A percentile compares a stretch with the other conserved stretches of the same genome.
Conservation (phyloP, 1,140 invertebrate genomes). For the Ericerus pela region DNA sequence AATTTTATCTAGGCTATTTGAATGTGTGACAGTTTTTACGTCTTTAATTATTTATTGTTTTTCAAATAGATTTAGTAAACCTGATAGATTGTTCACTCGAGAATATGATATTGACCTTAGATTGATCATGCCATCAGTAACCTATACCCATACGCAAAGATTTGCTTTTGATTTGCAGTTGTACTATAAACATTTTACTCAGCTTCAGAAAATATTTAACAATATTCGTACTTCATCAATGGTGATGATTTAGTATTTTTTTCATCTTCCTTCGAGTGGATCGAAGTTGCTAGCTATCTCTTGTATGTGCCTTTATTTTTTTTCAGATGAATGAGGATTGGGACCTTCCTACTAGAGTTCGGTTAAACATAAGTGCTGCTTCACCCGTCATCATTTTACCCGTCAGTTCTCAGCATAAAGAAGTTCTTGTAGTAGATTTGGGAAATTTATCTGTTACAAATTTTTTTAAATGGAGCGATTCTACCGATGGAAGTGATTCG, state of each 20-base stretch:
- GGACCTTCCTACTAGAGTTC: conserved; percentile 33
- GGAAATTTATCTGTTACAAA: conserved; percentile 67
- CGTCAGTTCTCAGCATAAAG: conserved; percentile 59
- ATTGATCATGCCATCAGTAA: conserved; percentile 68
- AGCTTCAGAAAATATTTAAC: conserved; percentile 49
- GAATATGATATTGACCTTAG: conserved; percentile 64
- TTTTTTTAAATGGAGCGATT: conserved; percentile 17
- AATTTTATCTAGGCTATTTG: conserved; percentile 12
- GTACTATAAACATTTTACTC: conserved; percentile 74
- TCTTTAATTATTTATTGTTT: conserved; percentile 19
- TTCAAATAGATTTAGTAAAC: conserved; percentile 19
- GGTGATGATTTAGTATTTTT: conserved; percentile 13
- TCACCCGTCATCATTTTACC: conserved; percentile 79
- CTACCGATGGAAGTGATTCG: neutral
- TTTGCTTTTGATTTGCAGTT: conserved; percentile 76
- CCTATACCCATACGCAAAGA: conserved; percentile 87
- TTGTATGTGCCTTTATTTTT: neutral
- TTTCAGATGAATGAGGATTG: conserved; percentile 21
- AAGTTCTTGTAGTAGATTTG: conserved; percentile 66
- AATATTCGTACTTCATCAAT: conserved; percentile 18
- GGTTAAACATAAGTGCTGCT: conserved; percentile 52
- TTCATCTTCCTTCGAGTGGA: neutral
- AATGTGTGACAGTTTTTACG: neutral
- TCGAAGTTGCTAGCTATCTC: neutral
- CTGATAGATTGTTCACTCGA: conserved; percentile 32